Conservation (phyloP, 1,140 invertebrate species). For the Popillia japonica region DNA sequence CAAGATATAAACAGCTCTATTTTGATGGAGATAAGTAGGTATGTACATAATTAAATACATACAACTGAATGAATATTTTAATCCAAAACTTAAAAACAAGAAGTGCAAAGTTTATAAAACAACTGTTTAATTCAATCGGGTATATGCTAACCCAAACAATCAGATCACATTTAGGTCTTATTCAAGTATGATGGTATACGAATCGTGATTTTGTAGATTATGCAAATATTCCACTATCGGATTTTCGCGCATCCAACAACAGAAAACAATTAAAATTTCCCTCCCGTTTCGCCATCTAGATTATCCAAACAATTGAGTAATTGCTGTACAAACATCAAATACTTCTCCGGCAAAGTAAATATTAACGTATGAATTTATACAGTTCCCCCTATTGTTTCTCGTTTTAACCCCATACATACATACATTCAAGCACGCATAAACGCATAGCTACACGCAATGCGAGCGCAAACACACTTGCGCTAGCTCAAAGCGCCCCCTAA, state of each 20-base stretch:
- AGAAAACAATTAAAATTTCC: constrained; percentile 29
- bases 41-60: no score
- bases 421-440: not conserved
- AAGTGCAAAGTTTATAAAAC: no score
- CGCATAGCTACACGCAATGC: not conserved
- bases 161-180: not conserved
- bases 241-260: not conserved
- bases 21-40: no score
- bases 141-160: not conserved
- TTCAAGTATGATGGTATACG: not conserved
- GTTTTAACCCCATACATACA: not conserved
- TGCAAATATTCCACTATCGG: not conserved
- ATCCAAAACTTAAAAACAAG: no score
- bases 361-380: constrained; percentile 23
- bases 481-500: not conserved
- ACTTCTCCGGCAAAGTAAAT: constrained; percentile 11
- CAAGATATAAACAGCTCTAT: no score
- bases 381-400: not conserved
- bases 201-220: not conserved
- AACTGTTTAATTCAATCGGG: no score
- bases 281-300: not conserved
- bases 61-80: no score
- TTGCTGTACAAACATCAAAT: constrained; percentile 31
- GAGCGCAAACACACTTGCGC: not conserved
- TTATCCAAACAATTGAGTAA: constrained; percentile 24